Evolutionary conservation across 2,113 vertebrate genomes (phyloP).

Genomic region (Spea multiplicata): DNA sequence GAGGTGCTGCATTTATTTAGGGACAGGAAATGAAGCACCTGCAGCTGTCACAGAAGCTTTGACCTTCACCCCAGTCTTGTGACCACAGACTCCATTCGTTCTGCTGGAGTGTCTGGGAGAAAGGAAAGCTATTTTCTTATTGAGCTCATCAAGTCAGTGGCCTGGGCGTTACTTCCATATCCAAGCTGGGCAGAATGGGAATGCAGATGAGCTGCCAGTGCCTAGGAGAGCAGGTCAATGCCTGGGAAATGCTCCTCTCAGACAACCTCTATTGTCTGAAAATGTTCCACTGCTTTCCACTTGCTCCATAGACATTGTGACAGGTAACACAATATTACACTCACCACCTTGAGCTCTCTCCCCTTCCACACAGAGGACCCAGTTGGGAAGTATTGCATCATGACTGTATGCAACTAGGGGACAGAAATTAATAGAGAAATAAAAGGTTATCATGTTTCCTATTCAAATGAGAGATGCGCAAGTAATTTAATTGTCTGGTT

Average conservation of each 20-base stretch:
- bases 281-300: conserved; percentile 62
- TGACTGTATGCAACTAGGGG: too few species aligned
- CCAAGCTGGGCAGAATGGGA: conserved; percentile 86
- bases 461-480: too few species aligned
- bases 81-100: conserved; percentile 72
- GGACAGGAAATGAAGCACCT: conserved; percentile 80
- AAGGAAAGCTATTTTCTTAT: conserved; percentile 63
- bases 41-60: conserved; percentile 82
- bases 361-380: neutral
- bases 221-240: conserved; percentile 75
- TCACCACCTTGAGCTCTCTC: neutral
- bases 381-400: too few species aligned
- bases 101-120: conserved; percentile 69
- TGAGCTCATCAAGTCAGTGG: conserved; percentile 73
- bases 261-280: conserved; percentile 72
- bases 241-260: conserved; percentile 77
- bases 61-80: conserved; percentile 81
- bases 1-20: conserved; percentile 46
- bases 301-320: conserved; percentile 59
- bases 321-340: conserved; percentile 61
- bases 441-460: too few species aligned
- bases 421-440: too few species aligned
- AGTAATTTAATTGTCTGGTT: too few species aligned
- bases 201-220: conserved; percentile 85
- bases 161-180: conserved; percentile 85